These are phyloP conservation scores for Brachyhypopomus gauderio DNA, from an alignment of 2,113 vertebrate species.

Conservation along the genomic window DNA sequence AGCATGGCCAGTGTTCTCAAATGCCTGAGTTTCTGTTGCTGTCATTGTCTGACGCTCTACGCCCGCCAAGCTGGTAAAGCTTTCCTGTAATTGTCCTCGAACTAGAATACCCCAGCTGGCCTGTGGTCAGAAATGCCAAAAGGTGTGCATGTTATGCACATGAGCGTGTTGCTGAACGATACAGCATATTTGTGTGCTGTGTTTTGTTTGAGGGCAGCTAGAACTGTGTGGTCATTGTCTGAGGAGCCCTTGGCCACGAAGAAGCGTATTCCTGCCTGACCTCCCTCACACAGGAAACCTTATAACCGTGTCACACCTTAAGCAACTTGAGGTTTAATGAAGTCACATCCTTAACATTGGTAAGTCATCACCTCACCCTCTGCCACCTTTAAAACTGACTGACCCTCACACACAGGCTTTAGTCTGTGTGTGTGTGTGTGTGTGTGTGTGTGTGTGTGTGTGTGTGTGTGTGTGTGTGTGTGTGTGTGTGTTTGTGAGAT, in stretches of 20 bases:
- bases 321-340: constrained; percentile 5
- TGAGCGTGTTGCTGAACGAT: background rate
- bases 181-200: constrained; percentile 29
- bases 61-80: constrained; percentile 39
- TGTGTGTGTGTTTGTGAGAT: background rate
- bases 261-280: background rate
- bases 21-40: constrained; percentile 38
- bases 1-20: constrained; percentile 13
- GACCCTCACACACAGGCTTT: background rate
- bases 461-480: background rate
- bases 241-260: background rate
- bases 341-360: constrained; percentile 28
- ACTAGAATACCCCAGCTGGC: constrained; percentile 3
- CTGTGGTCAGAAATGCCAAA: constrained; percentile 13
- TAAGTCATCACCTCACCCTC: background rate
- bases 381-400: background rate
- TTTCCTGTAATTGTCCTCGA: constrained; percentile 51
- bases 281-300: background rate
- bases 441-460: background rate
- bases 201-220: constrained; percentile 21
- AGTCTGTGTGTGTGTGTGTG: background rate
- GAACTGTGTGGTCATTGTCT: constrained; percentile 1
- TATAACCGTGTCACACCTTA: constrained; percentile 22
- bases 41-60: constrained; percentile 21
- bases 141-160: background rate